These are phyloP conservation scores for Trypoxylus dichotomus DNA, from an alignment of 1,140 invertebrate genomes.

Conservation along the genomic window DNA sequence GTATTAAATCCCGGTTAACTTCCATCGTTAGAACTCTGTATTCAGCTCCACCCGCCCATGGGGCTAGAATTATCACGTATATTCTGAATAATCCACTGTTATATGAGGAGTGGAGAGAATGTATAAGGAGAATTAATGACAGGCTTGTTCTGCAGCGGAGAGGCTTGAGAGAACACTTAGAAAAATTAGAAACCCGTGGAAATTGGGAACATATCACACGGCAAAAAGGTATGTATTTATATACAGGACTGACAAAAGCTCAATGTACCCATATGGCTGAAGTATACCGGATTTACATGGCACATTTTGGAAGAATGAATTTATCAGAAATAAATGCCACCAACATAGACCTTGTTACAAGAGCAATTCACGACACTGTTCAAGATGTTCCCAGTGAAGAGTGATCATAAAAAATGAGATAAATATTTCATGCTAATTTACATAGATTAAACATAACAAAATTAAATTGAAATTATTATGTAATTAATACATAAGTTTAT, in stretches of 20 bases:
- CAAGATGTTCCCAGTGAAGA: neutral
- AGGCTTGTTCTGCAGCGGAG: constrained; percentile 88
- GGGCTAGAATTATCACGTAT: constrained; percentile 82
- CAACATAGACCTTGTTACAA: neutral
- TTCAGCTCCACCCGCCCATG: constrained; percentile 81
- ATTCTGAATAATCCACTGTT: constrained; percentile 78
- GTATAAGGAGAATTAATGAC: constrained; percentile 86
- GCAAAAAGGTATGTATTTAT: constrained; percentile 98
- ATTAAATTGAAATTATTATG: too few species aligned
- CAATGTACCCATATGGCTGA: neutral
- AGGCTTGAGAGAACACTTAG: constrained; percentile 74
- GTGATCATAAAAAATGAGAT: too few species aligned
- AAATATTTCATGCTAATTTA: too few species aligned
- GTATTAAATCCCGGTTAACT: constrained; percentile 30
- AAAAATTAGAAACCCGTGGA: constrained; percentile 80
- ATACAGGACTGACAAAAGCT: constrained; percentile 77
- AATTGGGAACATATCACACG: constrained; percentile 93
- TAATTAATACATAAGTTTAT: too few species aligned
- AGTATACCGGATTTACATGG: neutral
- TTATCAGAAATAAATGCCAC: neutral
- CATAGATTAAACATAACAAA: too few species aligned
- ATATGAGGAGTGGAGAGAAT: constrained; percentile 82
- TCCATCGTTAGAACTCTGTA: constrained; percentile 71
- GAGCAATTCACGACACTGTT: neutral
- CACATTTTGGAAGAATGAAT: neutral